phyloP scores from a whole-genome alignment of 2,113 vertebrate species.

The rat (Rattus norvegicus) region GRCr8 NC_086023.1:83572501-83573000 shows the following conservation, averaged over 20 bases:
- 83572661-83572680: not conserved
- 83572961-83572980: not conserved
- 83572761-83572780: not conserved
- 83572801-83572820: not conserved
- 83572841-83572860: not conserved
- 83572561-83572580: not conserved
- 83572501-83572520: not conserved
- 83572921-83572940: not conserved
- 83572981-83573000: conserved; percentile 15
- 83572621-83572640: not conserved
- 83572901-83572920: not conserved
- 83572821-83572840: not conserved
- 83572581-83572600: not conserved
- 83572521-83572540: not conserved
- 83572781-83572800: not conserved
- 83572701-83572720: not conserved
- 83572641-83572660: not conserved
- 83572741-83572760: not conserved
- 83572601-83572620: not conserved
- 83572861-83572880: not conserved
- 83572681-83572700: not conserved
- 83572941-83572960: not conserved
- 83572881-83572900: not conserved
- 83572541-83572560: not conserved
- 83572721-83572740: not conserved